phyloP scores from a whole-genome alignment of 2,888 invertebrate genomes.

The Pollenia labialis region DNA sequence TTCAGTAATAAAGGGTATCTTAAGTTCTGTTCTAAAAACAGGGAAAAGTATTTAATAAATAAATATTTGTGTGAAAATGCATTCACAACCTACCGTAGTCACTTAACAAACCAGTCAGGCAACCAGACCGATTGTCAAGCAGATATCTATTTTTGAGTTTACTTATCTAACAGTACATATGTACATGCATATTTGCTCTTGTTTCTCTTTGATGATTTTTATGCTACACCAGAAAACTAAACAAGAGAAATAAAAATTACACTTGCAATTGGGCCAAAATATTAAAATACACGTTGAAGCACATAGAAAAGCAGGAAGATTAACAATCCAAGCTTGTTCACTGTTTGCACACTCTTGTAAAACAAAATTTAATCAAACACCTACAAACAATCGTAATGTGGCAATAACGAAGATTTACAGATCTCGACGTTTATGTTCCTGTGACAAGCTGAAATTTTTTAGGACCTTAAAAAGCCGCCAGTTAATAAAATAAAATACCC shows the following conservation, averaged over 20 bases:
- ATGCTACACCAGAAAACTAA: constrained; percentile 28
- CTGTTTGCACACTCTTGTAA: neutral
- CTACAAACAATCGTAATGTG: neutral
- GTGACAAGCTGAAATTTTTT: neutral
- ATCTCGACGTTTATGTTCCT: neutral
- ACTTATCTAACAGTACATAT: constrained; percentile 19
- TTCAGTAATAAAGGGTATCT: constrained; percentile 1
- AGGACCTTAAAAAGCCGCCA: too few relatives aligned
- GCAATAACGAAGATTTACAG: neutral
- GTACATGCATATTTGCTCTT: constrained; percentile 62
- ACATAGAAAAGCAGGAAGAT: neutral
- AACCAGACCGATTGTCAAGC: neutral
- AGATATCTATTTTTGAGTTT: neutral
- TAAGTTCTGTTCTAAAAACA: neutral
- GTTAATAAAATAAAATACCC: too few relatives aligned
- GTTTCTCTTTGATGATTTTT: constrained; percentile 64
- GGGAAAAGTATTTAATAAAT: constrained; percentile 10
- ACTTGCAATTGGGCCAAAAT: constrained; percentile 38
- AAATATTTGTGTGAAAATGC: constrained; percentile 44
- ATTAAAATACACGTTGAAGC: neutral
- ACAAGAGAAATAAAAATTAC: constrained; percentile 38
- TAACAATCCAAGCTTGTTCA: neutral
- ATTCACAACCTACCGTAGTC: constrained; percentile 55
- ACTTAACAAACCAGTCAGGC: constrained; percentile 3
- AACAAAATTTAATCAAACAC: neutral